phyloP scores from a whole-genome alignment of 2,797 vertebrate genomes.

The Microctenopoma steveboyesi region DNA sequence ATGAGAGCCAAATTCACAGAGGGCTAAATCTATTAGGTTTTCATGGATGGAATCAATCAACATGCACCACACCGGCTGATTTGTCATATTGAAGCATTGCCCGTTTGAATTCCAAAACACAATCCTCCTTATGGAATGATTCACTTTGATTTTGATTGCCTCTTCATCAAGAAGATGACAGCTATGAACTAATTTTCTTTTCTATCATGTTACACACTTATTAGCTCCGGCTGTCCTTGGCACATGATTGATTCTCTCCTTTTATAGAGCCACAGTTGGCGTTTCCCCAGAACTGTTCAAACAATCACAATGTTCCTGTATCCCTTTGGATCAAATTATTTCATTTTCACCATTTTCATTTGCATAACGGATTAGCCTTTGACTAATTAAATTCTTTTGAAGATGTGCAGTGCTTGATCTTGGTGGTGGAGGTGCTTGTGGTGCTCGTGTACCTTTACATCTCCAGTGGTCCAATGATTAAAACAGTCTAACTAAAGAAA shows the following conservation, averaged over 20 bases:
- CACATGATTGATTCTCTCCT: constrained; percentile 72
- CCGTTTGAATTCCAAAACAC: constrained; percentile 83
- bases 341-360: constrained; percentile 48
- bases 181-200: constrained; percentile 82
- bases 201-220: constrained; percentile 82
- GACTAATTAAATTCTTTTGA: constrained; percentile 33
- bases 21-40: constrained; percentile 86
- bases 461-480: background rate
- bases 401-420: constrained; percentile 14
- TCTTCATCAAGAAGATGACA: constrained; percentile 83
- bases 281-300: constrained; percentile 66
- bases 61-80: constrained; percentile 78
- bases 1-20: constrained; percentile 85
- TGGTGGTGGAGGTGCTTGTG: constrained; percentile 13
- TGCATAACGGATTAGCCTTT: constrained; percentile 38
- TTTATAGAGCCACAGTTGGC: constrained; percentile 65
- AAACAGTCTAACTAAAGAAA: constrained; percentile 4
- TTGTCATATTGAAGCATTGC: constrained; percentile 85
- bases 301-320: constrained; percentile 36
- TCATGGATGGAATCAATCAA: constrained; percentile 86
- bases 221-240: constrained; percentile 78
- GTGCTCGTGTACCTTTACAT: constrained; percentile 1
- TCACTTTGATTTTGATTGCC: constrained; percentile 84
- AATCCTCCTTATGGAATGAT: constrained; percentile 81
- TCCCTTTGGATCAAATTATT: constrained; percentile 48